A percentile compares a stretch with the other conserved stretches of the same genome.
Conservation (phyloP, 2,888 invertebrate genomes). For the Ectemnius lituratus region DNA sequence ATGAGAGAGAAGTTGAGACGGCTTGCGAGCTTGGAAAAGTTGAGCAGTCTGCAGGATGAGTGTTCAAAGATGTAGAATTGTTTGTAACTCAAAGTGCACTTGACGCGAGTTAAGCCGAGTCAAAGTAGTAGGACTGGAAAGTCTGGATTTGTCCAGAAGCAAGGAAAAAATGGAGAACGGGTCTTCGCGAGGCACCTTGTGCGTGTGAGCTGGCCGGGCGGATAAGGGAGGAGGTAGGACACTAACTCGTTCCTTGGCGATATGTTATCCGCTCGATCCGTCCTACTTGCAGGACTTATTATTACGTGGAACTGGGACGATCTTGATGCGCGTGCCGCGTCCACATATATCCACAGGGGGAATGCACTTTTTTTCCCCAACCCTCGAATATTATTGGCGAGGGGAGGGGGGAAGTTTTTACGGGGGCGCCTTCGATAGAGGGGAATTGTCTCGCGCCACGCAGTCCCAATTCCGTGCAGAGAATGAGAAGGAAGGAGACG, state of each 20-base stretch:
- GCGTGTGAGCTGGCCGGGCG: background rate
- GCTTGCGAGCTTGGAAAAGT: background rate
- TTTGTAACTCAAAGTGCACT: conserved; percentile 11
- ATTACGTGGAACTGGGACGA: conserved; percentile 60
- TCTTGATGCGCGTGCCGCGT: conserved; percentile 55
- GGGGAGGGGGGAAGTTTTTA: background rate
- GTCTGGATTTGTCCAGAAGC: conserved; percentile 25
- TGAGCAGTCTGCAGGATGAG: background rate
- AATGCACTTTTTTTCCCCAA: background rate
- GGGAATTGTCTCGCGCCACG: background rate
- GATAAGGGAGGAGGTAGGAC: background rate
- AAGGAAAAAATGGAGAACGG: conserved; percentile 31
- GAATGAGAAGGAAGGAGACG: background rate
- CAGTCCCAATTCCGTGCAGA: background rate
- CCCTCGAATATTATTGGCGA: background rate
- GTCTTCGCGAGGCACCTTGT: conserved; percentile 18
- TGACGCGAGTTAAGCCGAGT: conserved; percentile 12
- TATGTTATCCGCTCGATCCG: conserved; percentile 52
- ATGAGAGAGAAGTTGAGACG: background rate
- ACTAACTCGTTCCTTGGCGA: conserved; percentile 33
- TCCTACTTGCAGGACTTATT: conserved; percentile 52
- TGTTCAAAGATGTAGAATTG: conserved; percentile 6
- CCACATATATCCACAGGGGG: background rate
- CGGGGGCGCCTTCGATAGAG: conserved; percentile 1
- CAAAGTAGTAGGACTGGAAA: background rate